Evolutionary conservation across 2,797 vertebrate species (phyloP).

Genomic region (Brachyrhaphis roseni): DNA sequence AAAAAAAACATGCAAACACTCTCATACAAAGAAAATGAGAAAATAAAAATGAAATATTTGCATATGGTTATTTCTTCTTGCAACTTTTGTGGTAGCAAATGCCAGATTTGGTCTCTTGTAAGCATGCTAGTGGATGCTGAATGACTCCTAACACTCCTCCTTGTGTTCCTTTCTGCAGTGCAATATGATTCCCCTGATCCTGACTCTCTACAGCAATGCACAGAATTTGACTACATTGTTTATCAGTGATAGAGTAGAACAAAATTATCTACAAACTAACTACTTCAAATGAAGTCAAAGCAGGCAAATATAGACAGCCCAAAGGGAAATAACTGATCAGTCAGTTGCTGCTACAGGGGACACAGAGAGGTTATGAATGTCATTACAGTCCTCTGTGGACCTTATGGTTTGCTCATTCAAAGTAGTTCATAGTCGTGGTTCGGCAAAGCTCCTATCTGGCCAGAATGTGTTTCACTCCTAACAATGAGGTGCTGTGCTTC

Average conservation of each 20-base stretch:
- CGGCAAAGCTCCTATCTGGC: conserved; percentile 52
- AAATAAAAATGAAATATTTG: not conserved
- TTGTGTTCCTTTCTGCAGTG: not conserved
- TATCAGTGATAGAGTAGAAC: not conserved
- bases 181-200: not conserved
- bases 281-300: conserved; percentile 15
- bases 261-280: not conserved
- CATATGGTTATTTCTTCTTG: not conserved
- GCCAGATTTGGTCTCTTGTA: not conserved
- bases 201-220: not conserved
- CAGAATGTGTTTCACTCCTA: conserved; percentile 46
- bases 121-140: not conserved
- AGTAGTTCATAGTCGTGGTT: conserved; percentile 56
- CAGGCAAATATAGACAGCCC: conserved; percentile 26
- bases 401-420: conserved; percentile 56
- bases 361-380: conserved; percentile 69
- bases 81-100: not conserved
- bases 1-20: not conserved
- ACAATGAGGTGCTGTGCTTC: conserved; percentile 57
- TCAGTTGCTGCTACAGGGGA: conserved; percentile 45
- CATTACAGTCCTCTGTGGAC: conserved; percentile 65
- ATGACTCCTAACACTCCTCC: not conserved
- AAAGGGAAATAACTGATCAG: conserved; percentile 58
- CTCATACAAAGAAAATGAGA: not conserved
- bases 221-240: not conserved